These are phyloP conservation scores for Tapirus terrestris DNA, from an alignment of 2,113 vertebrate genomes.

Conservation along the genomic window DNA sequence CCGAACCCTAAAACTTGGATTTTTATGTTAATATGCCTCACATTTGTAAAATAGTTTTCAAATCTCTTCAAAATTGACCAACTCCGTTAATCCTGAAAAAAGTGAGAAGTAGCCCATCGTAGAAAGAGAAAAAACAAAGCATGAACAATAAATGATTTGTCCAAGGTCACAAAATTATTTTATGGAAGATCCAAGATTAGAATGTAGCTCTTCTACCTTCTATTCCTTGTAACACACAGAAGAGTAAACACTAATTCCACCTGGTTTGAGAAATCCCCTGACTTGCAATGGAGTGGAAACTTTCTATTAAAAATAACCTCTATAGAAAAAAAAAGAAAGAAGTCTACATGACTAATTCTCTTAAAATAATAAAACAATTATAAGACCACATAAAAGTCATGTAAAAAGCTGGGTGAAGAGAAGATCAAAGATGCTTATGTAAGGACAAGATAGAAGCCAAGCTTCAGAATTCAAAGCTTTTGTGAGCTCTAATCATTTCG, in stretches of 20 bases:
- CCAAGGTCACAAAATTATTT: not conserved
- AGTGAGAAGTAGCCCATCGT: not conserved
- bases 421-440: constrained; percentile 85
- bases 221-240: not conserved
- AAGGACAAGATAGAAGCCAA: constrained; percentile 82
- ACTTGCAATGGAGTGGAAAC: constrained; percentile 44
- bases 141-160: not conserved
- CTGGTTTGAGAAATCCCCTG: not conserved
- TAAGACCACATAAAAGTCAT: constrained; percentile 81
- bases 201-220: not conserved
- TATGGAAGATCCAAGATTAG: not conserved
- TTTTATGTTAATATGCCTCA: not conserved
- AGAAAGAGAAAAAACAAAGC: not conserved
- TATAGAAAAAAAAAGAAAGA: constrained; percentile 14
- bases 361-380: constrained; percentile 83
- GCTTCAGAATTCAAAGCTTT: constrained; percentile 84
- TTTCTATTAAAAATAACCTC: constrained; percentile 62
- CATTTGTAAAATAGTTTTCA: constrained; percentile 6
- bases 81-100: not conserved
- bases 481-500: constrained; percentile 85
- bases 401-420: constrained; percentile 77
- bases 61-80: not conserved
- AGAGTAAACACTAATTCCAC: constrained; percentile 3
- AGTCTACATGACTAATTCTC: constrained; percentile 68
- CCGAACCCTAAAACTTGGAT: not conserved